phyloP scores from a whole-genome alignment of 2,113 vertebrate species.

The Halcyon malimbica region DNA sequence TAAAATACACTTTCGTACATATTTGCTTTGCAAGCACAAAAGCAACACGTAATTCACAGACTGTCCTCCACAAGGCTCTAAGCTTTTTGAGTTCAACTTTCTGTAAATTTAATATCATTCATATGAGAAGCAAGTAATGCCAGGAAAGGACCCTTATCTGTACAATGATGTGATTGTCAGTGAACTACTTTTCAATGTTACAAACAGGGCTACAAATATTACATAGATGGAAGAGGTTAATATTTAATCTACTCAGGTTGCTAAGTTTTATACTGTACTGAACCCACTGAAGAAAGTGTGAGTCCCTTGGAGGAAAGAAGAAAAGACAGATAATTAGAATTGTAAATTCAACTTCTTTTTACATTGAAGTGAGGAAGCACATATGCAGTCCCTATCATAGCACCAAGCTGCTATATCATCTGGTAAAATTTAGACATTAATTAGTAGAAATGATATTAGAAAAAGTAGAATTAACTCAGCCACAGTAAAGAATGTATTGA shows the following conservation, averaged over 20 bases:
- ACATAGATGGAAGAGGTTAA: neutral
- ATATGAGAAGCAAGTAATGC: neutral
- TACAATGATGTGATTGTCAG: fast-evolving
- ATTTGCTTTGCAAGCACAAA: neutral
- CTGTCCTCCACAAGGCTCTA: neutral
- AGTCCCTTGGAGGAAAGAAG: neutral
- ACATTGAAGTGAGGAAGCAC: neutral
- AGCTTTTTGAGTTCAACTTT: neutral
- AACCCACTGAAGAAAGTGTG: neutral
- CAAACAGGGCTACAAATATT: neutral
- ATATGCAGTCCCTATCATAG: neutral
- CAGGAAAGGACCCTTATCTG: neutral
- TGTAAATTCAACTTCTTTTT: neutral
- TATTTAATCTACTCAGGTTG: neutral
- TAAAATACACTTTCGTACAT: neutral
- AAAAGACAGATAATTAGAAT: neutral
- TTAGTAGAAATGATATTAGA: neutral
- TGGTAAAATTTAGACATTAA: neutral
- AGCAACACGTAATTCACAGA: neutral
- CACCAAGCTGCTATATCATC: neutral
- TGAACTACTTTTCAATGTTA: neutral
- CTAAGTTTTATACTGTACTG: neutral
- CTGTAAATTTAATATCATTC: neutral
- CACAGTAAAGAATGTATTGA: neutral
- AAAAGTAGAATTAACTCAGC: neutral